These are phyloP conservation scores for Sorex fumeus DNA, from an alignment of 2,113 vertebrate species.

Conservation along the genomic window DNA sequence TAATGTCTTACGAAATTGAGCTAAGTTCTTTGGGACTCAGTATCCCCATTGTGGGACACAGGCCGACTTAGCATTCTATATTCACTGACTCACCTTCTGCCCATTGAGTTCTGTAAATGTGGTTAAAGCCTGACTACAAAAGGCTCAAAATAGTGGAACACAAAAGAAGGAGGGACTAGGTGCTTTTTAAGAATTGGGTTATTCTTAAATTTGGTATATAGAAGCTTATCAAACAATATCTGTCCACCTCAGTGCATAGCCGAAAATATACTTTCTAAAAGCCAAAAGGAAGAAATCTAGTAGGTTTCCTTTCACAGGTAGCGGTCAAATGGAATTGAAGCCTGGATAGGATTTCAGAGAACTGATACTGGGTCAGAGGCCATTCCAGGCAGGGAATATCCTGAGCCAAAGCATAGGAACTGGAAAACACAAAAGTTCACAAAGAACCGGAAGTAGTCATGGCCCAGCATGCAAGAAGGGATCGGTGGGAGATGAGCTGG, in stretches of 20 bases:
- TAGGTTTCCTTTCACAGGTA: neutral
- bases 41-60: neutral
- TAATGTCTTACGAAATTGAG: neutral
- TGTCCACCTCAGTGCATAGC: neutral
- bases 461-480: neutral
- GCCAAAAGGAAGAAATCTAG: neutral
- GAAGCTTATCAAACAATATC: neutral
- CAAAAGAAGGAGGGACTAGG: neutral
- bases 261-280: neutral
- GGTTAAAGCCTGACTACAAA: neutral
- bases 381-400: constrained; percentile 47
- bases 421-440: constrained; percentile 57
- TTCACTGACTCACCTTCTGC: neutral
- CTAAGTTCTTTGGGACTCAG: neutral
- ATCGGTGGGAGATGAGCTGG: constrained; percentile 22
- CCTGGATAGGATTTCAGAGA: constrained; percentile 59
- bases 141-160: neutral
- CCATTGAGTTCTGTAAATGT: neutral
- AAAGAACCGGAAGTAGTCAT: constrained; percentile 12
- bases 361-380: constrained; percentile 22
- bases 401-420: constrained; percentile 25
- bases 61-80: neutral
- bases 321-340: neutral
- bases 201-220: neutral
- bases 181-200: neutral